Evolutionary conservation across 2,888 invertebrate species (phyloP).

Genomic region (Tricholauxania praeusta): DNA sequence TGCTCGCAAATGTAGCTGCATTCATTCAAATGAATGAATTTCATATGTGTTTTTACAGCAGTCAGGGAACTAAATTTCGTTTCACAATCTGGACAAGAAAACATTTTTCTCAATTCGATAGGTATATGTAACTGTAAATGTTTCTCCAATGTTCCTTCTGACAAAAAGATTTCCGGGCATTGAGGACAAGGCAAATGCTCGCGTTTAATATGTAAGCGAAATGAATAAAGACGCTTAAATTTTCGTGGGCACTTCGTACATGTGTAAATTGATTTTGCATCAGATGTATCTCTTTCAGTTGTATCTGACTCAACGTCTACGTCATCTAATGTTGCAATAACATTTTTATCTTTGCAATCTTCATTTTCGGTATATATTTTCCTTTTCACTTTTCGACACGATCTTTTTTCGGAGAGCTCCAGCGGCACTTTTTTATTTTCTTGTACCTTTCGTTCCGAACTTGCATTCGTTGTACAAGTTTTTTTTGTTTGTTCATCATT

Average conservation of each 20-base stretch:
- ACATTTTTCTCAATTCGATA: conserved; percentile 48
- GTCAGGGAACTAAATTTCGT: conserved; percentile 59
- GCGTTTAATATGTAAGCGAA: conserved; percentile 48
- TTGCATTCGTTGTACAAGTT: no score
- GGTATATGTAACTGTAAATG: conserved; percentile 53
- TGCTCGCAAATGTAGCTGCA: conserved; percentile 70
- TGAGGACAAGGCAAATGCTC: conserved; percentile 49
- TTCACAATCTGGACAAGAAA: conserved; percentile 60
- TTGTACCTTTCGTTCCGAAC: no score
- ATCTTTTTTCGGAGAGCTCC: no score
- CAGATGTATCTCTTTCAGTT: conserved; percentile 23
- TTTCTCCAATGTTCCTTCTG: conserved; percentile 41
- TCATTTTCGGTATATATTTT: no score
- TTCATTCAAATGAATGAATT: conserved; percentile 63
- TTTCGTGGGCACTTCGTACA: conserved; percentile 41
- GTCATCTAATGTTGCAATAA: no score
- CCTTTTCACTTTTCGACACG: no score
- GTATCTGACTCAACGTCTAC: not conserved
- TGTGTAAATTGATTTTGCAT: conserved; percentile 19
- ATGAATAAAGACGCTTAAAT: conserved; percentile 39
- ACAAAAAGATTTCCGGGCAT: conserved; percentile 44
- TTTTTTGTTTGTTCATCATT: no score
- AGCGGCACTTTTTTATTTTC: no score
- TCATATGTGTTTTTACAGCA: conserved; percentile 56
- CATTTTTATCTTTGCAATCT: no score